Percentiles rank a stretch among this genome's conserved stretches.
phyloP scores from a whole-genome alignment of 1,140 invertebrate species.

The Drosophila chauvacae region DNA sequence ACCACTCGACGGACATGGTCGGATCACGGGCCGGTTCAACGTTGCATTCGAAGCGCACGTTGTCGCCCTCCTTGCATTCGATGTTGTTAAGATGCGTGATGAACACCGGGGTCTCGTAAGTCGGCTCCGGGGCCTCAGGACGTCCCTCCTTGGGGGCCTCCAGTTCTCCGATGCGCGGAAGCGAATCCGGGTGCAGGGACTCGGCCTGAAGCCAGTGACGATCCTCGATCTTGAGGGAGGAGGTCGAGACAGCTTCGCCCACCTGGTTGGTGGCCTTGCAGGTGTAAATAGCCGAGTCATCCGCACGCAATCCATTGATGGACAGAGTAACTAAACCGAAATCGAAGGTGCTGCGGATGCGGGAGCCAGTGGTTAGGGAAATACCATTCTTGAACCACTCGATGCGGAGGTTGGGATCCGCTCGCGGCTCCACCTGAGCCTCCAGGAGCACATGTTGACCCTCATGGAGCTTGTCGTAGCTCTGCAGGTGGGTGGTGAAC shows the following conservation, averaged over 20 bases:
- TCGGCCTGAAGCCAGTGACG: conserved; percentile 94
- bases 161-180: conserved; percentile 93
- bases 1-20: conserved; percentile 96
- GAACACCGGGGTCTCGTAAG: conserved; percentile 94
- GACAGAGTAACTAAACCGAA: conserved; percentile 97
- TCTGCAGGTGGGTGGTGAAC: conserved; percentile 95
- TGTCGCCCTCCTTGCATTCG: conserved; percentile 94
- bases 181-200: conserved; percentile 95
- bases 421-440: conserved; percentile 97
- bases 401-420: conserved; percentile 95
- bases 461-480: conserved; percentile 93
- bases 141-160: conserved; percentile 90
- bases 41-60: conserved; percentile 96
- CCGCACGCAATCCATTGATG: conserved; percentile 92
- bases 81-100: conserved; percentile 96
- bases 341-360: conserved; percentile 95
- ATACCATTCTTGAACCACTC: conserved; percentile 97
- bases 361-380: conserved; percentile 92
- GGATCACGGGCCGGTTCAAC: conserved; percentile 97
- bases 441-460: conserved; percentile 96
- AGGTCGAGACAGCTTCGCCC: conserved; percentile 96
- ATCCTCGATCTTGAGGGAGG: conserved; percentile 95
- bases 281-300: conserved; percentile 97
- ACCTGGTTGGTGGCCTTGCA: conserved; percentile 95
- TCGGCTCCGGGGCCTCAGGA: conserved; percentile 89